Percentiles rank a stretch among this genome's conserved stretches.
These are phyloP conservation scores for Metaphire vulgaris DNA, from an alignment of 1,140 invertebrate species.

Conservation along the genomic window DNA sequence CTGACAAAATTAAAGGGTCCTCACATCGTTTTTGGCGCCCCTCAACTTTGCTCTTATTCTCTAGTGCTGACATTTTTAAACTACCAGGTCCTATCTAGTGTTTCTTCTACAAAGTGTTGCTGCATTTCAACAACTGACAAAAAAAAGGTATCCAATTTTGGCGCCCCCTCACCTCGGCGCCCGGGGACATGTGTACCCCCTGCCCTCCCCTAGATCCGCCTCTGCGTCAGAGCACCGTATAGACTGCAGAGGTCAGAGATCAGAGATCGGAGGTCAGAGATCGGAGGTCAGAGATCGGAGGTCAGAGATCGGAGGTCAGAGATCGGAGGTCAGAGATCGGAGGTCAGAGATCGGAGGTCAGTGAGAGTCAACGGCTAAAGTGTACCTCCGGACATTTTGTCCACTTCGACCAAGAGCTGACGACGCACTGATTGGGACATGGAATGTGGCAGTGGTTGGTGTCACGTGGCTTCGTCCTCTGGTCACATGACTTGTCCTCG, in stretches of 20 bases:
- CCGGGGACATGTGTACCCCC: too few relatives aligned
- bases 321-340: too few relatives aligned
- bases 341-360: too few relatives aligned
- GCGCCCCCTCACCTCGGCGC: too few relatives aligned
- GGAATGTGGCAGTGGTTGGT: constrained; percentile 58
- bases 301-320: too few relatives aligned
- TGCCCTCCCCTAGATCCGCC: not conserved
- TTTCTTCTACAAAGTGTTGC: not conserved
- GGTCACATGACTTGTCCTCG: constrained; percentile 17
- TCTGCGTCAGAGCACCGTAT: not conserved
- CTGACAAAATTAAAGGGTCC: too few relatives aligned
- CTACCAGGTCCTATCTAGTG: not conserved
- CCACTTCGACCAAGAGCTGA: constrained; percentile 50
- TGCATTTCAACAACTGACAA: not conserved
- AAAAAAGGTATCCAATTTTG: not conserved
- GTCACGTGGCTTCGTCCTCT: constrained; percentile 15
- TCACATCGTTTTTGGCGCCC: not conserved
- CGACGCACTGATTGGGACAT: constrained; percentile 59
- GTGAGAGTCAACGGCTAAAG: too few relatives aligned
- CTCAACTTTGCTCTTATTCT: not conserved
- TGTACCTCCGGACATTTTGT: constrained; percentile 38
- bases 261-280: too few relatives aligned
- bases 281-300: too few relatives aligned
- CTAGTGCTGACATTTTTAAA: not conserved
- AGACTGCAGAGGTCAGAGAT: too few relatives aligned